phyloP scores from a whole-genome alignment of 2,888 invertebrate genomes.

The Phoenoteleia sp. region DNA sequence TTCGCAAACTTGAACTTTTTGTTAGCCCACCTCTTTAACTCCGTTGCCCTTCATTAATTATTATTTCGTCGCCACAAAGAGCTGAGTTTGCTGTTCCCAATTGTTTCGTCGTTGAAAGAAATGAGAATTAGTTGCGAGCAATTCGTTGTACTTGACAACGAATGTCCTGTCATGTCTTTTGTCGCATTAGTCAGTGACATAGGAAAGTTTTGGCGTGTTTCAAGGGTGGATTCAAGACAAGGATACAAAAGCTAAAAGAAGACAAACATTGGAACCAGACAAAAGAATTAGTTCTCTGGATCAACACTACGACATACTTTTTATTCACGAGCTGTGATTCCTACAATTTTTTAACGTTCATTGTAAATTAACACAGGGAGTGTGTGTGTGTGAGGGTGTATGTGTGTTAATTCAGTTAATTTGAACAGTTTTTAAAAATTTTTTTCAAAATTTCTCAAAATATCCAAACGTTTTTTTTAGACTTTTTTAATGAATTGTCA shows the following conservation, averaged over 20 bases:
- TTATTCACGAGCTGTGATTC: not conserved
- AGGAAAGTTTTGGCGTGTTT: slow-evolving; percentile 31
- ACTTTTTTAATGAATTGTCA: too few species aligned
- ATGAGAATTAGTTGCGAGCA: slow-evolving; percentile 13
- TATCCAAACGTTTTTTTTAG: too few species aligned
- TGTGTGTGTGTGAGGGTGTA: too few species aligned
- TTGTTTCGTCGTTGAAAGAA: slow-evolving; percentile 16
- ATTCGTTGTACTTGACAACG: slow-evolving; percentile 18
- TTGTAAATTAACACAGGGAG: not conserved
- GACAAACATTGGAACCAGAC: slow-evolving; percentile 44
- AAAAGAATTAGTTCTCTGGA: slow-evolving; percentile 34
- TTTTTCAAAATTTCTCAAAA: too few species aligned
- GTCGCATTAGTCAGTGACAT: slow-evolving; percentile 1
- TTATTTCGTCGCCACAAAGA: not conserved
- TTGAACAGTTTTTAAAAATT: too few species aligned
- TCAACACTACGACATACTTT: slow-evolving; percentile 6
- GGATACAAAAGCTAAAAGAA: slow-evolving; percentile 37
- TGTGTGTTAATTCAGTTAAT: too few species aligned
- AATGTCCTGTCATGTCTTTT: slow-evolving; percentile 42
- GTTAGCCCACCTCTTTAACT: not conserved
- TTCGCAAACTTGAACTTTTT: too few species aligned
- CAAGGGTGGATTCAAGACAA: slow-evolving; percentile 40
- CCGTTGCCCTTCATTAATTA: not conserved
- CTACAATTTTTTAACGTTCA: not conserved
- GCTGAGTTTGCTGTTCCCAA: not conserved